These are phyloP conservation scores for Drosophila neonasuta DNA, from an alignment of 2,888 invertebrate genomes.

Conservation along the genomic window DNA sequence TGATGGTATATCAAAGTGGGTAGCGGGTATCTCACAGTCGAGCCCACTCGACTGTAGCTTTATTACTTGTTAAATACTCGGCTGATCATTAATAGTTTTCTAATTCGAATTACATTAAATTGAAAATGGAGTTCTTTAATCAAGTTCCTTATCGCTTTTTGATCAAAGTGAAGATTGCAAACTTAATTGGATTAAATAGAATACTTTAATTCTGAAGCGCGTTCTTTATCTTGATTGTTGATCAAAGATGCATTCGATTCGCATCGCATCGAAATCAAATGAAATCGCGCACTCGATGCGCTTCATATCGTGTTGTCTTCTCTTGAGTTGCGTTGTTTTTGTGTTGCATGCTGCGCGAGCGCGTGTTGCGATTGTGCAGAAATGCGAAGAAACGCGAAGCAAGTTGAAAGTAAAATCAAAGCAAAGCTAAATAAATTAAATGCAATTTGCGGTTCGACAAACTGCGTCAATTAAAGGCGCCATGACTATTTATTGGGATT, in stretches of 20 bases:
- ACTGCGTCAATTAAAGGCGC: slow-evolving; percentile 52
- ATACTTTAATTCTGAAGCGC: neutral
- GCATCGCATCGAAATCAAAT: neutral
- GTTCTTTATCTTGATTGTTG: neutral
- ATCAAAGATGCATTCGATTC: neutral
- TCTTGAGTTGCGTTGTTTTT: slow-evolving; percentile 1
- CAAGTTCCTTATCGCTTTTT: neutral
- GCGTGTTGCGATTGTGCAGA: slow-evolving; percentile 26
- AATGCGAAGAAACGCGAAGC: slow-evolving; percentile 18
- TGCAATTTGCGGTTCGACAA: slow-evolving; percentile 70
- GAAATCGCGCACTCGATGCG: neutral
- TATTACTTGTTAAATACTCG: too few relatives aligned
- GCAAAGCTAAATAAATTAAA: slow-evolving; percentile 45
- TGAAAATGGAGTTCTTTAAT: neutral
- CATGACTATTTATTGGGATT: slow-evolving; percentile 27
- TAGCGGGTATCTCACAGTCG: too few relatives aligned
- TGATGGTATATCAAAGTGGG: too few relatives aligned
- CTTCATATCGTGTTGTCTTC: neutral
- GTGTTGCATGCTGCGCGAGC: slow-evolving; percentile 44
- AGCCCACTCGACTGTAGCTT: too few relatives aligned
- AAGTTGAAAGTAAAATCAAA: slow-evolving; percentile 59
- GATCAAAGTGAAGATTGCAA: neutral
- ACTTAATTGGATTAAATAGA: neutral
- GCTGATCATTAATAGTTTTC: neutral
- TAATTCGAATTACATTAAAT: neutral